phyloP scores from a whole-genome alignment of 2,113 vertebrate genomes.

The Triplophysa rosa region DNA sequence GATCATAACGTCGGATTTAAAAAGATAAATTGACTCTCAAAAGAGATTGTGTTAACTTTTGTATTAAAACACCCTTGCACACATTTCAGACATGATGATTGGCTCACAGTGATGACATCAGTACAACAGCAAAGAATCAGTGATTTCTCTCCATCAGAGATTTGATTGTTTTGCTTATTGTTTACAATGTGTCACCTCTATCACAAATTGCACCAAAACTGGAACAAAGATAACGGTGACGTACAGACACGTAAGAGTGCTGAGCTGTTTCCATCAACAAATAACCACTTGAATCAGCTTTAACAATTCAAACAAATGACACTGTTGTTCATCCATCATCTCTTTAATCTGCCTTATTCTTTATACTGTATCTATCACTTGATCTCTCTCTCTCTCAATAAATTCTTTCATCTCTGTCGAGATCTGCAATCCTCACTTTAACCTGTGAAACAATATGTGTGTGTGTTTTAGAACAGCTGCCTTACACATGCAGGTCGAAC shows the following conservation, averaged over 20 bases:
- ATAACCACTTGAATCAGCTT: constrained; percentile 47
- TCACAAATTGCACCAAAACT: neutral
- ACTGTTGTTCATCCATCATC: constrained; percentile 8
- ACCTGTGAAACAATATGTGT: constrained; percentile 18
- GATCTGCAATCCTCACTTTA: constrained; percentile 27
- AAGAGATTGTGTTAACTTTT: too few relatives aligned
- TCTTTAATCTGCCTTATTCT: constrained; percentile 34
- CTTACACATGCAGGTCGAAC: constrained; percentile 25
- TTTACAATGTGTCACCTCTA: neutral
- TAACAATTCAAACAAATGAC: constrained; percentile 22
- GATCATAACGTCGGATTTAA: too few relatives aligned
- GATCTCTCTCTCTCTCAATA: neutral
- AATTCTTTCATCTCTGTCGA: constrained; percentile 20
- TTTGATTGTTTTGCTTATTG: neutral
- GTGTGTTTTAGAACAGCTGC: constrained; percentile 35
- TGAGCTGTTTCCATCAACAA: constrained; percentile 38
- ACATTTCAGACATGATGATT: too few relatives aligned
- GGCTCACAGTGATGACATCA: too few relatives aligned
- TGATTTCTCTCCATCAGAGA: too few relatives aligned
- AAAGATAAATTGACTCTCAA: too few relatives aligned
- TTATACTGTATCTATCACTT: constrained; percentile 18
- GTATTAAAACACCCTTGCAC: too few relatives aligned
- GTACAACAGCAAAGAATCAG: neutral
- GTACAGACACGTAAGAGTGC: constrained; percentile 5
- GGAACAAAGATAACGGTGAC: neutral